phyloP scores from a whole-genome alignment of 1,140 invertebrate genomes.

The Cherax quadricarinatus region DNA sequence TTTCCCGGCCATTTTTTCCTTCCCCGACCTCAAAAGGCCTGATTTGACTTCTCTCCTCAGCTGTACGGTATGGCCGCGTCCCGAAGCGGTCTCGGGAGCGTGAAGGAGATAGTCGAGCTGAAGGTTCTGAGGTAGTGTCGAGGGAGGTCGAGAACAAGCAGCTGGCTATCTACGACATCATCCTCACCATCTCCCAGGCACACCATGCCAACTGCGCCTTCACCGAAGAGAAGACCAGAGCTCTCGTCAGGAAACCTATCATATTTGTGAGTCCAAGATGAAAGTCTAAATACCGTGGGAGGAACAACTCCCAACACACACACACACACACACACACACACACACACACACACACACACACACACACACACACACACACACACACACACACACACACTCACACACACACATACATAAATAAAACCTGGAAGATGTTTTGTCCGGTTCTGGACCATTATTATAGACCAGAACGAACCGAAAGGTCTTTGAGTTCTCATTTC shows the following conservation, averaged over 20 bases:
- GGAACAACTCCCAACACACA: too few relatives aligned
- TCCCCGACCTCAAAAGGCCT: too few relatives aligned
- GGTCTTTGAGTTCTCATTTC: too few relatives aligned
- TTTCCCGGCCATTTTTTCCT: too few relatives aligned
- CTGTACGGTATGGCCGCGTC: conserved; percentile 96
- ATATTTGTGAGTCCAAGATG: conserved; percentile 83
- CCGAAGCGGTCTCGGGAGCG: conserved; percentile 94
- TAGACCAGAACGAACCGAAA: too few relatives aligned
- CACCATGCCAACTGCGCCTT: conserved; percentile 93
- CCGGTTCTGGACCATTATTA: too few relatives aligned
- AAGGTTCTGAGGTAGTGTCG: conserved; percentile 75
- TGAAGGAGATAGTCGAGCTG: conserved; percentile 78
- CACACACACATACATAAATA: too few relatives aligned
- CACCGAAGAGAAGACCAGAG: conserved; percentile 89
- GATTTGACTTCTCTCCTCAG: conserved; percentile 81
- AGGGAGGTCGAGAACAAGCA: conserved; percentile 77
- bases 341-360: background rate
- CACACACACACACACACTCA: too few relatives aligned
- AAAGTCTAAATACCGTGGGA: too few relatives aligned
- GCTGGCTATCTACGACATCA: conserved; percentile 88
- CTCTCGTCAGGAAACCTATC: conserved; percentile 84
- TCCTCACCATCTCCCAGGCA: conserved; percentile 91
- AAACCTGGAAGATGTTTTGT: too few relatives aligned
- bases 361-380: too few relatives aligned
- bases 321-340: too few relatives aligned